A percentile compares a stretch with the other conserved stretches of the same genome.
phyloP scores from a whole-genome alignment of 2,113 vertebrate species.

The Cichladusa arquata region DNA sequence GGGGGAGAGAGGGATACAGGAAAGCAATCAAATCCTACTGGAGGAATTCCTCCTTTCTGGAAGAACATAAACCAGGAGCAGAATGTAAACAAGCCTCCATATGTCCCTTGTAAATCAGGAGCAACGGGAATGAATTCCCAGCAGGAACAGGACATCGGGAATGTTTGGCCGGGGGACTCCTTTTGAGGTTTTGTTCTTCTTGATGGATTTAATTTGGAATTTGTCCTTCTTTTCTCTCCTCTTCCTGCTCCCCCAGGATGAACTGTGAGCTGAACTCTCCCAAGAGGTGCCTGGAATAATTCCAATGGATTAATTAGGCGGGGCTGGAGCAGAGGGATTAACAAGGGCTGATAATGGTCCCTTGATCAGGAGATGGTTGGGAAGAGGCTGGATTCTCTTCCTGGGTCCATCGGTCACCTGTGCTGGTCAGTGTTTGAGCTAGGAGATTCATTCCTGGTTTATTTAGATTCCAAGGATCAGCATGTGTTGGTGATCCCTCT shows the following conservation, averaged over 20 bases:
- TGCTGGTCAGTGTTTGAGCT: background rate
- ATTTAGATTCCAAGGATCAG: background rate
- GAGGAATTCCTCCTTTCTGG: constrained; percentile 57
- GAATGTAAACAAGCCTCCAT: constrained; percentile 56
- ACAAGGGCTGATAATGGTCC: background rate
- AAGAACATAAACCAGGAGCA: constrained; percentile 58
- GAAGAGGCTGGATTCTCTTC: background rate
- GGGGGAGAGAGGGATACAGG: constrained; percentile 10
- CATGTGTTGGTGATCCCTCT: background rate
- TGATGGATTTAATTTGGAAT: constrained; percentile 2
- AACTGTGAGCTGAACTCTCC: background rate
- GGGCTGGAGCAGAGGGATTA: background rate
- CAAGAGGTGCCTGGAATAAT: background rate
- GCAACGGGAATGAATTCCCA: background rate
- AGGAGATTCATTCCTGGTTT: background rate
- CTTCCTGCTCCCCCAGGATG: constrained; percentile 12
- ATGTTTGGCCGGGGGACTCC: background rate
- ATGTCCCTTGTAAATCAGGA: constrained; percentile 57
- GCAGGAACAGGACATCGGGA: background rate
- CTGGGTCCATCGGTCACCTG: background rate
- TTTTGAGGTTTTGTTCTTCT: background rate
- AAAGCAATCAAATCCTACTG: constrained; percentile 61
- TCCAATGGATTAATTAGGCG: background rate
- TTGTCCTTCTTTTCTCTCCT: background rate
- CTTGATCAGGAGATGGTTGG: background rate